Evolutionary conservation across 64 coral and sea anemone genomes (phyloP), one percentile per base, ranked within the genome.

Genomic region (Actinia equina): DNA sequence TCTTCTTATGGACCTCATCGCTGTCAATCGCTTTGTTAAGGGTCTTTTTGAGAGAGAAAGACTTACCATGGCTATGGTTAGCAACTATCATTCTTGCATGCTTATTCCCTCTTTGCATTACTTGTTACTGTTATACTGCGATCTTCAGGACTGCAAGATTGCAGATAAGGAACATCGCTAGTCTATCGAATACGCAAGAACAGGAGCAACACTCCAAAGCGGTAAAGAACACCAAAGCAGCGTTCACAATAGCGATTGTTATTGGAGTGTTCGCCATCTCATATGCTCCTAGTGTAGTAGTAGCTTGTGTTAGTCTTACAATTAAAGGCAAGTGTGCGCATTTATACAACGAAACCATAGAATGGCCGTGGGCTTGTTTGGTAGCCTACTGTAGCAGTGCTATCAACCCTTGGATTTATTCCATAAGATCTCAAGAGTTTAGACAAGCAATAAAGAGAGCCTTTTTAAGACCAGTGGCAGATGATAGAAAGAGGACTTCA

Each of bases 331-430:
- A 77, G 84, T 77, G 59, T 83, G 84, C 11, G 3, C 19, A 44
- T 55, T 55, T 27, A 83, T 62, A 30, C 51, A 80, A 80, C 70
- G 56, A 57, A 57, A 82, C 52, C 55, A 82, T 43, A 64, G 42
- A 71, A 20, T 94, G 88, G 92, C 87, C 79, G 7, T 94, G 92
- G 84, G 92, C 84, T 44, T 20, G 41, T 7, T 71, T 89, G 6
- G 12, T 89, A n/a, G 88, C 79, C 41, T 90, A 85, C 43, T 44
- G 43, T 3, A 89, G 88, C 17, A 85, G 80, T 56, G 83, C 85
- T 42, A 77, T 74, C 17, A 94, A 94, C 46, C 92, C 92, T 18
- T 94, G 92, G 92, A 71, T 94, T 45, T 90, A 89, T 70, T 55
- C 88, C 0, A 80, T 89, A 56, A 46, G 92, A 19, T 80, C 76